phyloP scores from a whole-genome alignment of 2,797 vertebrate species.

The Poecilia picta region DNA sequence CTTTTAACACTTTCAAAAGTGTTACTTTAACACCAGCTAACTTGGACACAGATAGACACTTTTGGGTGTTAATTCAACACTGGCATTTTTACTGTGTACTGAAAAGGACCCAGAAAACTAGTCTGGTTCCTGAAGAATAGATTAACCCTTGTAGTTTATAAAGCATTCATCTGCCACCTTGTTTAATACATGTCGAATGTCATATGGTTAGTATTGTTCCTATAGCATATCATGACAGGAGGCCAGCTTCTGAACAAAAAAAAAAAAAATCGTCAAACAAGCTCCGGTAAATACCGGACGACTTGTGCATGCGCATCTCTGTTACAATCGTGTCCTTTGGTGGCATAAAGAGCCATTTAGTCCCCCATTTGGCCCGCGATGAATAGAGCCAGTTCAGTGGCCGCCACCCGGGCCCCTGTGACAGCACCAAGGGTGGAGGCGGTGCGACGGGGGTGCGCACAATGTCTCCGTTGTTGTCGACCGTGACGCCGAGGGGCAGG shows the following conservation, averaged over 20 bases:
- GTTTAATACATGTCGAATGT: background rate
- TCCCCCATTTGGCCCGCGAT: constrained; percentile 75
- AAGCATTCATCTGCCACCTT: background rate
- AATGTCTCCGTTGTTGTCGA: constrained; percentile 92
- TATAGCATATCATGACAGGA: constrained; percentile 42
- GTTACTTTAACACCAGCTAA: too few species aligned
- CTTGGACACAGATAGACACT: too few species aligned
- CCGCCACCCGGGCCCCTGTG: constrained; percentile 84
- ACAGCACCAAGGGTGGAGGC: constrained; percentile 77
- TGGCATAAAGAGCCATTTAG: constrained; percentile 79
- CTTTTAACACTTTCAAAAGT: too few species aligned
- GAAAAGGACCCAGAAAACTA: background rate
- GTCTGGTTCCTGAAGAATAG: background rate
- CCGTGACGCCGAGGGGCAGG: constrained; percentile 75
- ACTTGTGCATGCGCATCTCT: constrained; percentile 62
- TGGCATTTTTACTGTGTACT: too few species aligned
- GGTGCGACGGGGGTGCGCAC: constrained; percentile 81
- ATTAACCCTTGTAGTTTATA: background rate
- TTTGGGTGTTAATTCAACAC: too few species aligned
- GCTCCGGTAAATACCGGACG: constrained; percentile 55
- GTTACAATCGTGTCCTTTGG: constrained; percentile 73
- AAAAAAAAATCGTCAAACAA: constrained; percentile 49
- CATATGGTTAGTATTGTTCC: background rate
- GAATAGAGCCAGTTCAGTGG: constrained; percentile 85
- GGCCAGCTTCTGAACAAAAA: constrained; percentile 37